Evolutionary conservation across 2,797 vertebrate genomes (phyloP), one percentile per base, ranked within the genome.

Genomic region (Enteromius paludinosus): DNA sequence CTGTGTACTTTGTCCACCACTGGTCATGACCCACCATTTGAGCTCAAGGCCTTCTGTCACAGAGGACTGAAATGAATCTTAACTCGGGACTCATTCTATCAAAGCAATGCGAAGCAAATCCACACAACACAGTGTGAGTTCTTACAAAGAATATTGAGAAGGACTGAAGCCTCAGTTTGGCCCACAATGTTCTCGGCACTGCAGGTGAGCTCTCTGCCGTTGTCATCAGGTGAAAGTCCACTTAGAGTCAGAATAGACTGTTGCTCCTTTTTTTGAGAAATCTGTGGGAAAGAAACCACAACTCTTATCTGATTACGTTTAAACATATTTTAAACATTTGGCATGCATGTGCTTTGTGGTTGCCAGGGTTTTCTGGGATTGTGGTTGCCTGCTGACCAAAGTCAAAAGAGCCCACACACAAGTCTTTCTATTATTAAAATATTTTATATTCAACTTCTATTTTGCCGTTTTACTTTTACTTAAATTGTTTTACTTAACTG

Each of bases 111-210:
- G 64, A 71, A 18, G 62, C 68, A 68, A 62, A 76, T 59, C 17
- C 35, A 77, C 71, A 68, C 59, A 68, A 56, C 43, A 66, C 12
- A 78, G 12, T 33, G 28, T 49, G 35, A 78, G 81, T 83, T 93
- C 98, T 95, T 96, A 99, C 98, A 99, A 92, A 96, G 96, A 85
- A 99, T 97, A 1, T 97, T 96, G 87, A 99, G 96, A 88, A 96
- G 93, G 0, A 97, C 95, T 54, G 94, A 94, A 86, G 95, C 95
- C 89, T 97, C 96, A 8, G 91, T 96, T 91, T 97, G 96, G 90
- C 97, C 97, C 62, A 98, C 97, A 87, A 95, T 95, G 92, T 99
- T 99, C 94, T 99, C 97, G 12, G 97, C 97, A 68, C 95, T 93
- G 86, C 98, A 99, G 56, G 95, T 91, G 88, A 99, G 96, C 88